A percentile compares a stretch with the other conserved stretches of the same genome.
These are phyloP conservation scores for Psittacula derbiana DNA, from an alignment of 2,797 vertebrate species.

Conservation along the genomic window DNA sequence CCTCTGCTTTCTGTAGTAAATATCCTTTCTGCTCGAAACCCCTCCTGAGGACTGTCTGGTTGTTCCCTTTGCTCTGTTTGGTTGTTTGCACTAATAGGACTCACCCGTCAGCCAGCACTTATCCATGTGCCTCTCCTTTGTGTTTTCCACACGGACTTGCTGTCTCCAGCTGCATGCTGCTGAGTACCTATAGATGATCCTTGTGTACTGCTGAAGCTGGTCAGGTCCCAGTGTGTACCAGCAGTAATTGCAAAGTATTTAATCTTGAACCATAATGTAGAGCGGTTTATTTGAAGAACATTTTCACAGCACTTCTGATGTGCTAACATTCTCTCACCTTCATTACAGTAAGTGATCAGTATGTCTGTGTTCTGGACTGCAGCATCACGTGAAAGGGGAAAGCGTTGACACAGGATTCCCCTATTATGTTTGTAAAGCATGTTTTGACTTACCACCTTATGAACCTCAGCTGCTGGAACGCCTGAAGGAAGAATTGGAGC, in stretches of 20 bases:
- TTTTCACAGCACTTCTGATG: not conserved
- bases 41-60: not conserved
- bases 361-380: not conserved
- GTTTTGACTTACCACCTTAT: not conserved
- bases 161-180: fast-evolving
- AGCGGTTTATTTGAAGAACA: not conserved
- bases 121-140: fast-evolving
- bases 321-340: not conserved
- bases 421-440: not conserved
- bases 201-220: not conserved
- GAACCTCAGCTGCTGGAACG: not conserved
- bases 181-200: not conserved
- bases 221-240: not conserved
- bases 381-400: not conserved
- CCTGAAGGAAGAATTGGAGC: not conserved
- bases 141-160: not conserved
- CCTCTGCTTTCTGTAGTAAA: not conserved
- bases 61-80: not conserved
- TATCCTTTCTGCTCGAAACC: not conserved
- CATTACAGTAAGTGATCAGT: not conserved
- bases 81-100: not conserved
- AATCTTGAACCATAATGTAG: not conserved
- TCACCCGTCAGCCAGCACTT: not conserved
- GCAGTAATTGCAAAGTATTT: not conserved
- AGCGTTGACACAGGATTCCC: not conserved